Base-by-base conservation (phyloP, 2,113 vertebrate species). In the Lonchura striata region DNA sequence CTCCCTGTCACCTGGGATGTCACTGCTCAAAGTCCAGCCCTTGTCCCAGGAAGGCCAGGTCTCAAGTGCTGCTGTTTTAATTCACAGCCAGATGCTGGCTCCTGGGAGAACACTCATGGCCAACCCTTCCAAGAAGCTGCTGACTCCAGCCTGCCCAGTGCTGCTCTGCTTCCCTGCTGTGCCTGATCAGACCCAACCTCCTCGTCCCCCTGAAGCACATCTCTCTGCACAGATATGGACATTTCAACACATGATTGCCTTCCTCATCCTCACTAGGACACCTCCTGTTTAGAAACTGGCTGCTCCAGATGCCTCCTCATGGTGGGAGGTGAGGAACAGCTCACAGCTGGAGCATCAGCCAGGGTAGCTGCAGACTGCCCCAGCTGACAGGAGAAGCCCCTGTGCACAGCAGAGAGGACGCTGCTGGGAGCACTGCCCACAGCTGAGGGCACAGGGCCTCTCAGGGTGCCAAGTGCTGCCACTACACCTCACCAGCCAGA, bases 401-500 rank as follows among this genome's bases (percentile, higher is more conserved):
- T 9, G 69, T 13, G 65, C 79, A 46, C 68, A 42, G 63, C 54
- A 54, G 74, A 13, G 39, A 46, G 41, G 81, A 61, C 1, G 12
- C 66, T 37, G 79, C 37, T 41, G 76, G 46, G 17, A 68, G 37
- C 46, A 9, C 28, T 37, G 39, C 83, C 54, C 3, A 13, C 25
- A 52, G 64, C 76, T 41, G 9, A 42, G 63, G 31, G 71, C 15
- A 3, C 33, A 39, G 30, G 16, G 59, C 33, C 39, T 60, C 49
- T 59, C 0, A 0, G 53, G 39, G 81, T 71, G 57, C 71, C 0
- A 0, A 61, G 65, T 15, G 4, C 66, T 66, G 66, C 24, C 5
- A 39, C 31, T 9, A 18, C 30, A 52, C 22, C 35, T 33, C 15
- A 1, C 12, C 4, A 22, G 25, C 37, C 77, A 84, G 60, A 33